phyloP scores from a whole-genome alignment of 2,797 vertebrate species.

The Xenops minutus region DNA sequence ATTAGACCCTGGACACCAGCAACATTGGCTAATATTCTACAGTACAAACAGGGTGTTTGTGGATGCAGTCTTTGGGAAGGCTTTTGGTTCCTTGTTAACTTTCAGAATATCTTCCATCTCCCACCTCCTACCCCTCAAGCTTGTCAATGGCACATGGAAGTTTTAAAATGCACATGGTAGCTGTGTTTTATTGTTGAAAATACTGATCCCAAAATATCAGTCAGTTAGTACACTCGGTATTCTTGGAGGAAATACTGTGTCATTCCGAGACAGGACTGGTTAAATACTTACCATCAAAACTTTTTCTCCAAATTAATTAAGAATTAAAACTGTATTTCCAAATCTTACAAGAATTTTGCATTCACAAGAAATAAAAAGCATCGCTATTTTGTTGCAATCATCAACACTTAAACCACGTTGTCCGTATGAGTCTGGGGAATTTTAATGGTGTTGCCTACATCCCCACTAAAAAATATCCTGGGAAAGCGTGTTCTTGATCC shows the following conservation, averaged over 20 bases:
- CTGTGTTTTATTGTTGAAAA: background rate
- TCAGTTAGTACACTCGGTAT: background rate
- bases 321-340: background rate
- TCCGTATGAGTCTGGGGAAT: background rate
- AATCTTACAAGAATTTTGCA: background rate
- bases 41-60: background rate
- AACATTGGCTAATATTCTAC: background rate
- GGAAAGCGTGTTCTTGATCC: background rate
- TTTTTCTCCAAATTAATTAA: background rate
- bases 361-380: background rate
- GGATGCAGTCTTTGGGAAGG: background rate
- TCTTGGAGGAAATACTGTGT: background rate
- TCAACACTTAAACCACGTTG: background rate
- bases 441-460: background rate
- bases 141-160: background rate
- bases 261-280: background rate
- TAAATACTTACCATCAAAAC: background rate
- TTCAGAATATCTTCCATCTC: background rate
- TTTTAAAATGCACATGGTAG: background rate
- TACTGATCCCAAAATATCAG: background rate
- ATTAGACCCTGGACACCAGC: background rate
- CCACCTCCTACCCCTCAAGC: background rate
- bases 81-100: background rate
- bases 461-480: background rate
- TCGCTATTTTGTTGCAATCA: background rate